Conservation (phyloP, 2,888 invertebrate genomes). For the Dexiosoma caninum region DNA sequence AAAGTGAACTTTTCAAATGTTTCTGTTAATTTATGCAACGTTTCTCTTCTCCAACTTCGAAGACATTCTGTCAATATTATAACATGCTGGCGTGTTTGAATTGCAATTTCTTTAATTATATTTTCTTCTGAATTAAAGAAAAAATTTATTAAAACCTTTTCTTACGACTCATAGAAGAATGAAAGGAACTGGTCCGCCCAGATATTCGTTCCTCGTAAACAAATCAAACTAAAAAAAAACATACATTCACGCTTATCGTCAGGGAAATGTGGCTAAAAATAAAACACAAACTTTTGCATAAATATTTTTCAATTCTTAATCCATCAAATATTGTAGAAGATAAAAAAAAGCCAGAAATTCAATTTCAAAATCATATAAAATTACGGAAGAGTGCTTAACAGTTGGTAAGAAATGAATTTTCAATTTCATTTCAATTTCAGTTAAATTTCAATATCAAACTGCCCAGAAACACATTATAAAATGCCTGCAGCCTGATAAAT, state of each 20-base stretch:
- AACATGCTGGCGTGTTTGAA: neutral
- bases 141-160: too few relatives aligned
- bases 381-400: neutral
- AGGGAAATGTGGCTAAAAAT: neutral
- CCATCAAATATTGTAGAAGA: conserved; percentile 20
- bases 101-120: neutral
- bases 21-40: neutral
- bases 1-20: neutral
- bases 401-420: conserved; percentile 18
- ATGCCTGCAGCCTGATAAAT: conserved; percentile 40
- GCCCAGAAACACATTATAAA: conserved; percentile 43
- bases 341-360: conserved; percentile 33
- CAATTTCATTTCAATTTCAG: conserved; percentile 37
- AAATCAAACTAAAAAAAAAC: too few relatives aligned
- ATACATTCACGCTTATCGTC: neutral
- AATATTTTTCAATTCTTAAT: conserved; percentile 25
- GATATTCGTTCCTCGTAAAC: too few relatives aligned
- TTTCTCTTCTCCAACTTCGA: neutral
- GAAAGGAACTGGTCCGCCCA: too few relatives aligned
- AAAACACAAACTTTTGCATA: neutral
- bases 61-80: neutral
- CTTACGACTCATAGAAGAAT: too few relatives aligned
- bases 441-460: conserved; percentile 55
- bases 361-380: conserved; percentile 42
- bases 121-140: neutral